Percentiles rank a stretch among this genome's conserved stretches.
Evolutionary conservation across 2,797 vertebrate species (phyloP).

Genomic region (Gobionotothen gibberifrons): DNA sequence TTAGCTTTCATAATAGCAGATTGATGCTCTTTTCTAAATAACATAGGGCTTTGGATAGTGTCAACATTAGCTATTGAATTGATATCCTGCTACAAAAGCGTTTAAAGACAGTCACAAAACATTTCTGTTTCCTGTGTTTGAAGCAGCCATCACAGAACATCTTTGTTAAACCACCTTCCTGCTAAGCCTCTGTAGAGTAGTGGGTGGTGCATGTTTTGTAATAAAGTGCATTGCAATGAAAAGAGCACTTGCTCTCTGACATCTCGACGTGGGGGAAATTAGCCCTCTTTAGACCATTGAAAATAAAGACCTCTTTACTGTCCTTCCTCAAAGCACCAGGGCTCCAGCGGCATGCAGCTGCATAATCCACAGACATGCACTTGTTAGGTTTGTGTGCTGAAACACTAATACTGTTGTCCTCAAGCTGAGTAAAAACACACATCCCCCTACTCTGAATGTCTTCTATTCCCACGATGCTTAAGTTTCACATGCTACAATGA

Average conservation of each 20-base stretch:
- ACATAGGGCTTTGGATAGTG: neutral
- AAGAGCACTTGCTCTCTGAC: constrained; percentile 1
- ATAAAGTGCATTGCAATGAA: constrained; percentile 23
- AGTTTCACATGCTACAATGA: neutral
- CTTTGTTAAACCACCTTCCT: constrained; percentile 38
- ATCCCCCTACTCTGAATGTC: constrained; percentile 2
- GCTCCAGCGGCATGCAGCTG: constrained; percentile 43
- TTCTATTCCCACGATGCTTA: constrained; percentile 2
- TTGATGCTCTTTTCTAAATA: constrained; percentile 5
- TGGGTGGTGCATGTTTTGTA: constrained; percentile 10
- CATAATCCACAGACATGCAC: constrained; percentile 28
- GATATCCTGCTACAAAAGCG: constrained; percentile 13
- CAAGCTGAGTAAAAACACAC: constrained; percentile 12
- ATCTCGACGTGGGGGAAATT: neutral
- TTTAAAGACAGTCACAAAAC: neutral
- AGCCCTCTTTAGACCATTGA: constrained; percentile 27
- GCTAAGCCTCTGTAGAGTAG: neutral
- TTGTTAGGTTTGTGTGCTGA: constrained; percentile 46
- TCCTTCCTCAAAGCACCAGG: constrained; percentile 22
- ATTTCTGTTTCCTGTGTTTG: constrained; percentile 22
- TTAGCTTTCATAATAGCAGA: constrained; percentile 5
- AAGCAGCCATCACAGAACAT: constrained; percentile 17
- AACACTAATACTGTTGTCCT: constrained; percentile 53
- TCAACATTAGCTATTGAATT: constrained; percentile 35
- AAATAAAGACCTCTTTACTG: constrained; percentile 21